Percentiles rank a stretch among this genome's conserved stretches.
These are phyloP conservation scores for Mycogona germanica DNA, from an alignment of 2,888 invertebrate genomes.

Conservation along the genomic window DNA sequence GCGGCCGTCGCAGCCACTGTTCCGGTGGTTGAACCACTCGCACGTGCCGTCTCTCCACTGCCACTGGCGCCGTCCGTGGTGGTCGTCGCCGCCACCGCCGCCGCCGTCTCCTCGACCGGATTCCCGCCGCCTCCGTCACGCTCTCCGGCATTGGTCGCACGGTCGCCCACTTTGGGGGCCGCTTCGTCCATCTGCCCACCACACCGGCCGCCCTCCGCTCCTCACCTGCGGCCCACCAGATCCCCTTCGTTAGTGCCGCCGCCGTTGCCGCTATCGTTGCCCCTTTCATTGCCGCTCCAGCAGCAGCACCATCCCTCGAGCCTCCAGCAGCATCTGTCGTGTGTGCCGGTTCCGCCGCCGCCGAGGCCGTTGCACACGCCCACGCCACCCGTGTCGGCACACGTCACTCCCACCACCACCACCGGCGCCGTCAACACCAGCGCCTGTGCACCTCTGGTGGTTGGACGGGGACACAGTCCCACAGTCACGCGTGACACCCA, in stretches of 20 bases:
- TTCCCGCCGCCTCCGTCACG: background rate
- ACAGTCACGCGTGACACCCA: conserved; percentile 65
- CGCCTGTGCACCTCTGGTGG: conserved; percentile 10
- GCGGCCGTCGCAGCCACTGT: conserved; percentile 15
- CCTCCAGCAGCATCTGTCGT: conserved; percentile 28
- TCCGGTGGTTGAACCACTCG: too few relatives aligned
- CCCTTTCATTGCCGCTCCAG: conserved; percentile 11
- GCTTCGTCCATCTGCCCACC: too few relatives aligned
- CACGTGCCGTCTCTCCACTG: too few relatives aligned
- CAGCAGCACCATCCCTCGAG: too few relatives aligned
- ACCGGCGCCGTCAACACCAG: conserved; percentile 15
- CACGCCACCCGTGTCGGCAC: conserved; percentile 17
- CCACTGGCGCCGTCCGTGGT: too few relatives aligned
- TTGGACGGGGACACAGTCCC: conserved; percentile 20
- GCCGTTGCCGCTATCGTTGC: conserved; percentile 8
- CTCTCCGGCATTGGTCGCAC: too few relatives aligned
- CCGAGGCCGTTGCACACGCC: conserved; percentile 21
- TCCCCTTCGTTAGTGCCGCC: conserved; percentile 13
- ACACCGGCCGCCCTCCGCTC: too few relatives aligned
- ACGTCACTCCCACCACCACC: conserved; percentile 17
- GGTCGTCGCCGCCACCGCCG: background rate
- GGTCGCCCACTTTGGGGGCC: background rate
- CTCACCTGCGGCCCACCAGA: conserved; percentile 20
- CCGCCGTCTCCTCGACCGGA: background rate
- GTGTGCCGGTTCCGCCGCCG: conserved; percentile 49